A percentile compares a stretch with the other conserved stretches of the same genome.
Evolutionary conservation across 2,888 invertebrate species (phyloP).

Genomic region (Gastracanthus pulcherrimus): DNA sequence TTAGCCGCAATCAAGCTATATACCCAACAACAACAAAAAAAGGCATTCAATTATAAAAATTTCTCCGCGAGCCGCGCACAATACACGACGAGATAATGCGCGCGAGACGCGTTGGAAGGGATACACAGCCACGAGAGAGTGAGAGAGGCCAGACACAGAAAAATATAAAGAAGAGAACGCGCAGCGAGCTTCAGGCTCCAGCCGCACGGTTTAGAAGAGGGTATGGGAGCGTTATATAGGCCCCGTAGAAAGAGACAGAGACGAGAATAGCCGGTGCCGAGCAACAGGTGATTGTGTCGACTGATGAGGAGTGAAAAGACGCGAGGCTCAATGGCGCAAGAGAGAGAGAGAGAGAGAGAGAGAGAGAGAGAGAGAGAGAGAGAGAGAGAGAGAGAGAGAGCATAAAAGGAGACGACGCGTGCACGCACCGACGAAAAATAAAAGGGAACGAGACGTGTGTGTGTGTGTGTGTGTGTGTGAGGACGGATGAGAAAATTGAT

Average conservation of each 20-base stretch:
- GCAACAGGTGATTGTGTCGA: constrained; percentile 52
- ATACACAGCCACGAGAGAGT: too few species aligned
- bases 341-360: too few species aligned
- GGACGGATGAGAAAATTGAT: constrained; percentile 52
- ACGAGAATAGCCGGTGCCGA: neutral
- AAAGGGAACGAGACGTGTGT: constrained; percentile 24
- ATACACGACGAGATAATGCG: neutral
- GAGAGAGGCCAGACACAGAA: neutral
- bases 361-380: too few species aligned
- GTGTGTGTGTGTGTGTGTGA: too few species aligned
- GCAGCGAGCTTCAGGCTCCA: too few species aligned
- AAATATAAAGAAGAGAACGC: neutral
- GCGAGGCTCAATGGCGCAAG: constrained; percentile 41
- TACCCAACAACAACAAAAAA: too few species aligned
- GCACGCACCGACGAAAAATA: constrained; percentile 23
- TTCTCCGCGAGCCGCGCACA: neutral
- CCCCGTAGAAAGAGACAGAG: neutral
- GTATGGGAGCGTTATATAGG: neutral
- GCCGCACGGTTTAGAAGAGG: neutral
- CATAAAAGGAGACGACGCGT: constrained; percentile 12
- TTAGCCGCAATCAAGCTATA: too few species aligned
- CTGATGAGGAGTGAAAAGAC: constrained; percentile 53
- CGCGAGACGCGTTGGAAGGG: neutral
- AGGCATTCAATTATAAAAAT: constrained; percentile 29
- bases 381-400: too few species aligned